Evolutionary conservation across 1,140 invertebrate genomes (phyloP).

Genomic region (Drosophila trapezifrons): DNA sequence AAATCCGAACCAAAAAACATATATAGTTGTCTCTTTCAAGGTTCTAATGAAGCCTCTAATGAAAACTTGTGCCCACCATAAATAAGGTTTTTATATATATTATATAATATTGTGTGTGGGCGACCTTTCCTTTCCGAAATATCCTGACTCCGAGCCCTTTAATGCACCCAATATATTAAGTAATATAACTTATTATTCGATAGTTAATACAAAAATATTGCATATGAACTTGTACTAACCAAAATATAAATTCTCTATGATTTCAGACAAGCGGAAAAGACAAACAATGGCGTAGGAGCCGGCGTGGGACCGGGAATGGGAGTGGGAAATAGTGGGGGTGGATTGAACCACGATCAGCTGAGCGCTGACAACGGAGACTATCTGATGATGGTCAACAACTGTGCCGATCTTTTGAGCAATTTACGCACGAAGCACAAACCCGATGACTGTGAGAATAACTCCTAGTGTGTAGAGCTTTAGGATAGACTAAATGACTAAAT

Average conservation of each 20-base stretch:
- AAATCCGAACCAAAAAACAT: too few relatives aligned
- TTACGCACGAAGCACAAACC: slow-evolving; percentile 84
- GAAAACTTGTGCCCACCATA: too few relatives aligned
- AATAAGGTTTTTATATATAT: too few relatives aligned
- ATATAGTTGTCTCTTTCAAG: too few relatives aligned
- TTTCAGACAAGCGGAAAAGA: slow-evolving; percentile 70
- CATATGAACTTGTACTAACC: not conserved
- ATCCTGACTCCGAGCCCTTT: too few relatives aligned
- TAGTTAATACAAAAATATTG: too few relatives aligned
- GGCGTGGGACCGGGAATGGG: slow-evolving; percentile 29
- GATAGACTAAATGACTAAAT: slow-evolving; percentile 60
- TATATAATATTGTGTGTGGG: too few relatives aligned
- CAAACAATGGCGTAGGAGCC: slow-evolving; percentile 64
- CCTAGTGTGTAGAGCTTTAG: slow-evolving; percentile 80
- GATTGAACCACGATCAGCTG: slow-evolving; percentile 55
- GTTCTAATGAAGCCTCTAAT: too few relatives aligned
- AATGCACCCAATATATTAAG: too few relatives aligned
- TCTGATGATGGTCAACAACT: slow-evolving; percentile 84
- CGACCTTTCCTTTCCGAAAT: too few relatives aligned
- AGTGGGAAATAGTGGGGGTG: slow-evolving; percentile 30
- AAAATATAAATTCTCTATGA: not conserved
- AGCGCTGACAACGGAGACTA: slow-evolving; percentile 81
- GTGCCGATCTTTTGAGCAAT: slow-evolving; percentile 84
- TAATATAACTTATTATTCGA: too few relatives aligned
- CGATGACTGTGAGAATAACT: slow-evolving; percentile 84